A percentile compares a stretch with the other conserved stretches of the same genome.
phyloP scores from a whole-genome alignment of 1,140 invertebrate species.

The Diprion similis region DNA sequence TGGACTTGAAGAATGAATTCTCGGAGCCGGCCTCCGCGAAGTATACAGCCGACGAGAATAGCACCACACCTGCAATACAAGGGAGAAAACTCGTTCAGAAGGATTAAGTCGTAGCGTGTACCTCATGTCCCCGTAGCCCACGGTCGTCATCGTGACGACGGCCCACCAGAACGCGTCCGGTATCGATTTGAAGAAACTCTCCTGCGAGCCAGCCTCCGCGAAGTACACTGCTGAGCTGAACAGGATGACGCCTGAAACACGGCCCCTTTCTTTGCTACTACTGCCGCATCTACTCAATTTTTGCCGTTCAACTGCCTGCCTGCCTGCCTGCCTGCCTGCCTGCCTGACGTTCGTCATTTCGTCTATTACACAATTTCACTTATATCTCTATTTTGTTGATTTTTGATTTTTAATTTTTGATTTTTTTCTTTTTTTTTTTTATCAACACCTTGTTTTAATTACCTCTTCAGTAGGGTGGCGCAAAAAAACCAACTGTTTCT shows the following conservation, averaged over 20 bases:
- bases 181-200: constrained; percentile 99
- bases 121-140: constrained; percentile 98
- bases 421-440: background rate
- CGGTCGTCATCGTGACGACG: constrained; percentile 98
- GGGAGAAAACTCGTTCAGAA: constrained; percentile 59
- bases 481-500: too few relatives aligned
- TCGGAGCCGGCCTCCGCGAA: constrained; percentile 97
- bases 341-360: background rate
- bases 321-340: background rate
- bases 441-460: too few relatives aligned
- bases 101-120: constrained; percentile 64
- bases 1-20: constrained; percentile 96
- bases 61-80: constrained; percentile 88
- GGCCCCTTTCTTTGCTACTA: constrained; percentile 29
- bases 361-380: background rate
- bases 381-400: background rate
- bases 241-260: constrained; percentile 95
- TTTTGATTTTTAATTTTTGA: background rate
- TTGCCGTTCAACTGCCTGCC: background rate
- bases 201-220: constrained; percentile 95
- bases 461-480: too few relatives aligned
- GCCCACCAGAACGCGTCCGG: constrained; percentile 99
- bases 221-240: constrained; percentile 99
- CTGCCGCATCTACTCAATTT: background rate
- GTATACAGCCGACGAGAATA: constrained; percentile 98